Base-by-base conservation (phyloP, 2,797 vertebrate genomes). In the Miichthys miiuy region DNA sequence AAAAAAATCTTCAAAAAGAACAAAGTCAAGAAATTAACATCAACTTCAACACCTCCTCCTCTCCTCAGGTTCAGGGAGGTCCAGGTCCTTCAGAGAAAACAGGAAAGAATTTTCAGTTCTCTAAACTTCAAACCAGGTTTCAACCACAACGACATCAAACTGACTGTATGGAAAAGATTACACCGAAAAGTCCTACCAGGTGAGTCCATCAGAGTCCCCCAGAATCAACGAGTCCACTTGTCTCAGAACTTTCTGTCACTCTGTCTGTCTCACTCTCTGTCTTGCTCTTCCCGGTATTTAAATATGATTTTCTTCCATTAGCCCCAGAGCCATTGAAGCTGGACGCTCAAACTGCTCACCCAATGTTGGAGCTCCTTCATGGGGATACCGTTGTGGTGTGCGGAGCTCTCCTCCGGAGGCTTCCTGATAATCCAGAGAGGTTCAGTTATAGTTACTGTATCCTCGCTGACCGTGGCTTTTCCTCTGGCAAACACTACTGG, bases 401-500 rank as follows among this genome's bases (percentile, higher is more conserved):
- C 0, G 93, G 94, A 9, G 91, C 89, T 20, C 75, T 95, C 13
- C 84, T 89, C 30, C 93, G 91, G 76, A 91, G 92, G 18, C 83
- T 93, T 48, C 92, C 93, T 81, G 95, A 95, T 91, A 96, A 95
- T 72, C 94, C 95, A 0, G 96, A 97, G 66, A 88, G 95, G 72
- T 97, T 97, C 0, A 91, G 95, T 87, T 95, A 92, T 77, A 96
- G 94, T 79, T 95, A 95, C 67, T 97, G 96, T 1, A 94, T 96
- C 58, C 92, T 97, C 55, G 90, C 96, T 84, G 93, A 74, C 86
- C 92, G 85, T 42, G 96, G 96, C 77, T 97, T 97, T 89, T 96
- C 96, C 70, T 96, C 95, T 0, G 96, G 96, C 42, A 95, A 94
- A 75, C 96, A 97, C 90, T 97, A 96, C 94, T 97, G 97, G 96